These are phyloP conservation scores for Tenthredo notha DNA, from an alignment of 2,888 invertebrate species.

Conservation along the genomic window DNA sequence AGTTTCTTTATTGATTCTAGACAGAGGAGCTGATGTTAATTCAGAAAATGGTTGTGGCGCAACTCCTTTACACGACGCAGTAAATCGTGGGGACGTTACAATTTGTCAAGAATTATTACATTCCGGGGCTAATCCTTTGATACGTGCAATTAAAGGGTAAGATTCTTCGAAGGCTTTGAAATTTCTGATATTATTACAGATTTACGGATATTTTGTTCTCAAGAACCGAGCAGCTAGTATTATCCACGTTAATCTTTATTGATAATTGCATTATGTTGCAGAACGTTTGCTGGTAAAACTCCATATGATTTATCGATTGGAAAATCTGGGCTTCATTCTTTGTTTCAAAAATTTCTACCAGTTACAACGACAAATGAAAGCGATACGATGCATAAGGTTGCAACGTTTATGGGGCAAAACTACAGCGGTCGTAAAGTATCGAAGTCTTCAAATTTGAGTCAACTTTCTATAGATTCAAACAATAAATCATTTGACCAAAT, in stretches of 20 bases:
- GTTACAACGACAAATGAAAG: conserved; percentile 70
- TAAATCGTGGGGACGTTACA: conserved; percentile 79
- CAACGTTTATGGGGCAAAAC: conserved; percentile 69
- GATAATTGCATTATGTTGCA: conserved; percentile 56
- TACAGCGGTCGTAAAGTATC: conserved; percentile 68
- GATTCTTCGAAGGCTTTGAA: conserved; percentile 28
- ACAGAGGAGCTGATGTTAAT: conserved; percentile 82
- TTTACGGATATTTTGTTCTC: neutral
- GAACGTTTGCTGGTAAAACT: conserved; percentile 75
- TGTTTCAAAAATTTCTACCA: conserved; percentile 70
- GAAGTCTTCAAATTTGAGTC: conserved; percentile 72
- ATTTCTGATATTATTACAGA: neutral
- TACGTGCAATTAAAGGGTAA: conserved; percentile 80
- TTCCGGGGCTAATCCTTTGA: conserved; percentile 81
- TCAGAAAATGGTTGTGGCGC: conserved; percentile 81
- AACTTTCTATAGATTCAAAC: conserved; percentile 73
- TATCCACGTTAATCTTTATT: neutral
- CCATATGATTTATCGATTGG: conserved; percentile 72
- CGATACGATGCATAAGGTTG: conserved; percentile 71
- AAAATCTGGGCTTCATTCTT: conserved; percentile 68
- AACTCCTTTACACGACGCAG: conserved; percentile 83
- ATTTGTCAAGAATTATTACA: conserved; percentile 81
- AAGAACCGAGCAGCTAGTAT: neutral
- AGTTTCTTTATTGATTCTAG: conserved; percentile 68
- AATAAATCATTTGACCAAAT: conserved; percentile 74